Conservation (phyloP, 2,113 vertebrate species). For the Excalfactoria chinensis region DNA sequence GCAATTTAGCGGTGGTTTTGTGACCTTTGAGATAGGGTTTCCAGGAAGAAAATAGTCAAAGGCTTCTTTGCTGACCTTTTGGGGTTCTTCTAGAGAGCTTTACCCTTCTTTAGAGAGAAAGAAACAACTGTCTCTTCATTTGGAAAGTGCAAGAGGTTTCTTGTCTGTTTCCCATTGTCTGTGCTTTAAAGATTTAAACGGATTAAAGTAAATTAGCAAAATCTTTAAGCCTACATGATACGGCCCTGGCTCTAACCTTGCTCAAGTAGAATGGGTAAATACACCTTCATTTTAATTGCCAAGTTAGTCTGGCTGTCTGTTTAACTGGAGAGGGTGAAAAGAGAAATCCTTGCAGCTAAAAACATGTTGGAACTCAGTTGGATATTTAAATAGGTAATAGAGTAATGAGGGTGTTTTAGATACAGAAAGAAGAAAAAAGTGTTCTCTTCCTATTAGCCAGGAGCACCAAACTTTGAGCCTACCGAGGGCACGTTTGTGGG, state of each 20-base stretch:
- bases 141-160: conserved; percentile 53
- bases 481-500: neutral
- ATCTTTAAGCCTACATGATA: conserved; percentile 64
- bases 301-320: conserved; percentile 29
- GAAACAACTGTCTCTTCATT: conserved; percentile 47
- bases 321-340: conserved; percentile 25
- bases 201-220: conserved; percentile 78
- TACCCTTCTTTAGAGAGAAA: neutral
- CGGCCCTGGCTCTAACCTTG: conserved; percentile 4
- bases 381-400: neutral
- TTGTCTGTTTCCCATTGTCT: conserved; percentile 50
- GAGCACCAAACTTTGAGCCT: neutral
- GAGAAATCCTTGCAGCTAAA: conserved; percentile 1
- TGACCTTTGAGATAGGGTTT: conserved; percentile 60
- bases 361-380: neutral
- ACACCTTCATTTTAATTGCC: conserved; percentile 59
- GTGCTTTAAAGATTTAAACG: conserved; percentile 72
- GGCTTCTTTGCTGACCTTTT: conserved; percentile 62
- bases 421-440: neutral
- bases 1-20: conserved; percentile 66
- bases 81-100: conserved; percentile 28
- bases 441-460: neutral
- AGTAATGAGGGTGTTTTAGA: neutral
- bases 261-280: neutral
- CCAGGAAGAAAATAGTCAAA: conserved; percentile 51